Evolutionary conservation across 2,888 invertebrate genomes (phyloP), one percentile per base, ranked within the genome.

Genomic region (Apodemia zela): DNA sequence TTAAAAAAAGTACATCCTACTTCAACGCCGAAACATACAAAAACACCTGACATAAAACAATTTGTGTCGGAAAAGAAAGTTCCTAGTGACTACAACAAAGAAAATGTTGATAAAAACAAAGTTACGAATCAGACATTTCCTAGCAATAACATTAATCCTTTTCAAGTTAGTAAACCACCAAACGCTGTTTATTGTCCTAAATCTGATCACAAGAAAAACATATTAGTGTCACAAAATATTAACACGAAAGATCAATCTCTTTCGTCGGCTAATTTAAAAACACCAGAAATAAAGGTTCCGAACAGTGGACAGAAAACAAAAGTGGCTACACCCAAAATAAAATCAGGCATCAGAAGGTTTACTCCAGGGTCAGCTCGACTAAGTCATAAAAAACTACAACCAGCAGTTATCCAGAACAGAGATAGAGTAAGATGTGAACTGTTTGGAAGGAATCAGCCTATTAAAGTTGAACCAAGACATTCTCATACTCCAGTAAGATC

Each of bases 381-480:
- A 42, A 85, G 83, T 72, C 74, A 81, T 2, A 87, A 80, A 69
- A 89, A 85, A 66, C 78, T 82, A 1, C 82, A 78, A 58, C 81
- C 79, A 65, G 67, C 67, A 35, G 21, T 74, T 0, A 69, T 78
- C 61, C 81, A 82, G 33, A 85, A 82, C 49, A 84, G 85, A 63
- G 87, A 89, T 25, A 89, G 76, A 76, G 87, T 85, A 0, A 78
- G 86, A 69, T 87, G 89, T 74, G 87, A 87, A 70, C 72, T 87
- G 45, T 87, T 85, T 68, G 71, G 80, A 18, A 78, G 79, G 18
- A 80, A 78, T 25, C 74, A 76, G 18, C 62, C 68, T 8, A 79
- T 73, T 47, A 75, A 80, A 45, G 79, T 79, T 8, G 67, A 67
- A 0, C 65, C 63, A 7, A 62, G 62, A 58, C 64, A 67, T 11